A percentile compares a stretch with the other conserved stretches of the same genome.
phyloP scores from a whole-genome alignment of 2,797 vertebrate species.

The Sylvia borin region DNA sequence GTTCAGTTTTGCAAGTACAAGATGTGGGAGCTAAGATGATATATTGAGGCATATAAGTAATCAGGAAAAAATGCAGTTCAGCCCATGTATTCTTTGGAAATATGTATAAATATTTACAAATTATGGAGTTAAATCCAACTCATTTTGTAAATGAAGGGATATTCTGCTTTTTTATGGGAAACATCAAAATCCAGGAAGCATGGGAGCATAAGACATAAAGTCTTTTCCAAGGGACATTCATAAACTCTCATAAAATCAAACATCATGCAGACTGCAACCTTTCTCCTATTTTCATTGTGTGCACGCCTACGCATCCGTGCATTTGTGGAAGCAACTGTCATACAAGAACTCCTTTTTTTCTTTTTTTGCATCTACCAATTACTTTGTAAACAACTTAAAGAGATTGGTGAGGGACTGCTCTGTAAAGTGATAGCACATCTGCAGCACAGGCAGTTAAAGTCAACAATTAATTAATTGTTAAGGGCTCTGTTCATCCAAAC shows the following conservation, averaged over 20 bases:
- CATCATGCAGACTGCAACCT: constrained; percentile 40
- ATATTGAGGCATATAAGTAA: constrained; percentile 74
- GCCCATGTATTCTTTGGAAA: constrained; percentile 76
- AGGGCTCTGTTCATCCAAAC: constrained; percentile 49
- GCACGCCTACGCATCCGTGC: constrained; percentile 7
- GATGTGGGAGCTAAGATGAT: constrained; percentile 70
- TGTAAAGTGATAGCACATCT: constrained; percentile 59
- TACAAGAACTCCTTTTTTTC: background rate
- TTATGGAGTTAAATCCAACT: constrained; percentile 74
- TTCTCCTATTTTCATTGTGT: constrained; percentile 58
- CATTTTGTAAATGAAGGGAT: constrained; percentile 74
- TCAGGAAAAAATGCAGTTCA: constrained; percentile 73
- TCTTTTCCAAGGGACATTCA: constrained; percentile 54
- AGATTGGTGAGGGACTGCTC: constrained; percentile 38
- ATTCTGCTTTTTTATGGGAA: constrained; percentile 64
- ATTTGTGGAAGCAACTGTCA: constrained; percentile 28
- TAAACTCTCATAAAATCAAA: constrained; percentile 43
- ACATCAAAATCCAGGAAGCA: constrained; percentile 59
- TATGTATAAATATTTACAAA: constrained; percentile 80
- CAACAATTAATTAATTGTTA: constrained; percentile 68
- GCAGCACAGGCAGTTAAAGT: constrained; percentile 61
- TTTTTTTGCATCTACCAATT: constrained; percentile 15
- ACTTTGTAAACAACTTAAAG: constrained; percentile 57
- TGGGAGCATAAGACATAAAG: constrained; percentile 42
- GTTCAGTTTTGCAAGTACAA: constrained; percentile 71